phyloP scores from a whole-genome alignment of 2,113 vertebrate species.

The Lichenostomus cassidix region DNA sequence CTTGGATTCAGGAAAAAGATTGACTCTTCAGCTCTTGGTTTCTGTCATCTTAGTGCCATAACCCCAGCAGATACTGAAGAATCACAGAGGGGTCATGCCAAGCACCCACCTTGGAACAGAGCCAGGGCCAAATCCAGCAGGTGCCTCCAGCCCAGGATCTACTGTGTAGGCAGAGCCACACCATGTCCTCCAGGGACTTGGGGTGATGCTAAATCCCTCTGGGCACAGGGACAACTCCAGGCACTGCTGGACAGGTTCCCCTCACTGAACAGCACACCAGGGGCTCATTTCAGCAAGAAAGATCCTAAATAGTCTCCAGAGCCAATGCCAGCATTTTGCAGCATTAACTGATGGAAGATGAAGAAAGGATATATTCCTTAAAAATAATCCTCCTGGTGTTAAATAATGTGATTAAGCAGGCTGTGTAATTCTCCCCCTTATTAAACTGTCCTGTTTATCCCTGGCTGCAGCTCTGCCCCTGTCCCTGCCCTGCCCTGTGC shows the following conservation, averaged over 20 bases:
- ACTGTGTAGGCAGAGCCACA: neutral
- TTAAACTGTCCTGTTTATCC: neutral
- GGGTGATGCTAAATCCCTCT: neutral
- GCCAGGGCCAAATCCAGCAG: neutral
- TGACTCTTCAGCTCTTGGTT: neutral
- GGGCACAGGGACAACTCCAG: neutral
- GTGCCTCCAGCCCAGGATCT: neutral
- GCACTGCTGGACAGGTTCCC: neutral
- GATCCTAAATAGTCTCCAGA: neutral
- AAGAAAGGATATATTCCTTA: neutral
- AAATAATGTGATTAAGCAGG: neutral
- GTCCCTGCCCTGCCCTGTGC: neutral
- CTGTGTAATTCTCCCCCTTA: neutral
- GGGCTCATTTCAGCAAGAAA: neutral
- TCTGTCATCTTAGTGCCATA: neutral
- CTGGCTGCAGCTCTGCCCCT: neutral
- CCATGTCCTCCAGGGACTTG: rapidly evolving
- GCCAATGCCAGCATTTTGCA: neutral
- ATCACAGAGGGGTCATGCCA: neutral
- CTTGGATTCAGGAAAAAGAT: neutral
- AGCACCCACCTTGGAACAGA: neutral
- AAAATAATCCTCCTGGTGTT: neutral
- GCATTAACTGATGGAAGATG: rapidly evolving
- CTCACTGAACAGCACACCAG: neutral
- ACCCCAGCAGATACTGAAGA: neutral